Conservation (phyloP, 2,113 vertebrate genomes). For the Cyphomyrus discorhynchus region DNA sequence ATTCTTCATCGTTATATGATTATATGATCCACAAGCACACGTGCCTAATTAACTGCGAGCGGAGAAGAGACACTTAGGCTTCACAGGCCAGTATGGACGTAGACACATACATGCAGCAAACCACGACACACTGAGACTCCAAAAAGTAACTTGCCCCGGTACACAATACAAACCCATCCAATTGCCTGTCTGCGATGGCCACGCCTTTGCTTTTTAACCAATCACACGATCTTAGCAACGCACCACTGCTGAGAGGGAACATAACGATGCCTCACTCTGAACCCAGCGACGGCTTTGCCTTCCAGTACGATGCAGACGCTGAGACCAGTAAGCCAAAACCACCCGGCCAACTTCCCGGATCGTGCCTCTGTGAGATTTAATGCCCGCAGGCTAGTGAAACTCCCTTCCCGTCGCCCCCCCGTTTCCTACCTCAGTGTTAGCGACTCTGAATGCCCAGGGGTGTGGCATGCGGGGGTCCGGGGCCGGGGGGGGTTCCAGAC, state of each 20-base stretch:
- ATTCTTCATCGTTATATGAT: background rate
- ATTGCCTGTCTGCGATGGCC: background rate
- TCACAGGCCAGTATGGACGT: background rate
- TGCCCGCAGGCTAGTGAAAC: background rate
- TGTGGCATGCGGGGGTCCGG: conserved; percentile 37
- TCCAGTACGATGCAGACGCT: background rate
- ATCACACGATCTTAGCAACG: background rate
- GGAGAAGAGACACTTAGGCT: background rate
- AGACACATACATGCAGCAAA: background rate
- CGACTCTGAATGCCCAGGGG: conserved; percentile 38
- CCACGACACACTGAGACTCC: background rate
- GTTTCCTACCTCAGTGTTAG: conserved; percentile 54
- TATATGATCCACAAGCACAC: background rate
- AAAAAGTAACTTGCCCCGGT: background rate
- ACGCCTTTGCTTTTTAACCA: background rate
- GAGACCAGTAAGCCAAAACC: background rate
- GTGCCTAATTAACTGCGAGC: background rate
- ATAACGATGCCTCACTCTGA: background rate
- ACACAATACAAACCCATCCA: background rate
- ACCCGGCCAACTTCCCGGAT: background rate
- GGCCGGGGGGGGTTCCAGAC: conserved; percentile 9
- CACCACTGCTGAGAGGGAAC: background rate
- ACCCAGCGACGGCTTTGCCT: background rate
- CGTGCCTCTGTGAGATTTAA: background rate
- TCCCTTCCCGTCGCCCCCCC: conserved; percentile 12